Base-by-base conservation (phyloP, 1,140 invertebrate species). In the Harpegnathos saltator region DNA sequence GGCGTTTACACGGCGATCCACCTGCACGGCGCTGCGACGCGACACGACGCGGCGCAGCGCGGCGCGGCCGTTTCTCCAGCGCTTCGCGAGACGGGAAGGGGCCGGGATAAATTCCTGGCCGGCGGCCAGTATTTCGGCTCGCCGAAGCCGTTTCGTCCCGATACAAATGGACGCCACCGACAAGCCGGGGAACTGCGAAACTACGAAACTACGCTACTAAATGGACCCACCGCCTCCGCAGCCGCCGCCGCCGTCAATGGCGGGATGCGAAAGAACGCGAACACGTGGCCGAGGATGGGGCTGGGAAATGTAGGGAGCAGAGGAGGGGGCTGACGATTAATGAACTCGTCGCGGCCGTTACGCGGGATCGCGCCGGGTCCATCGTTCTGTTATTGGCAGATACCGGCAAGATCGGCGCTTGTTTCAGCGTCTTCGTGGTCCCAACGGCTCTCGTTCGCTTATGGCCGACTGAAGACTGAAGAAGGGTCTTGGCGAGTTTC, bases 81-180 rank as follows among this genome's bases (percentile, higher is more conserved):
- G n/a, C n/a, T n/a, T 22, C 44, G 38, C 26, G 74, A 22, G 56
- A 44, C 38, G 66, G 75, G 75, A 78, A 82, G 83, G 78, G 68
- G 9, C 14, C 54, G 87, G 83, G 89, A 92, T 92, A 86, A 87
- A 89, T 91, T 92, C 84, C 90, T 93, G 92, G 92, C 90, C 81
- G 78, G 61, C 87, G 87, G 90, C 91, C 91, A 92, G 87, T 86
- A 84, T 87, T 87, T 83, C 87, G 81, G 86, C 84, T 87, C 87
- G 26, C 77, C 84, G 82, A 84, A 84, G 83, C 88, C 87, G 85
- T 89, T 89, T 85, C 86, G 72, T 1, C 72, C 82, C 87, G 85
- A 92, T 92, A 92, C 89, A 91, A 92, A 92, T 91, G 86, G 83
- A 89, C 86, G 86, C 84, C 66, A 78, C 85, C 54, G 66, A 84